Percentiles rank a stretch among this genome's conserved stretches.
These are phyloP conservation scores for Nematolebias whitei DNA, from an alignment of 2,113 vertebrate genomes.

Conservation along the genomic window DNA sequence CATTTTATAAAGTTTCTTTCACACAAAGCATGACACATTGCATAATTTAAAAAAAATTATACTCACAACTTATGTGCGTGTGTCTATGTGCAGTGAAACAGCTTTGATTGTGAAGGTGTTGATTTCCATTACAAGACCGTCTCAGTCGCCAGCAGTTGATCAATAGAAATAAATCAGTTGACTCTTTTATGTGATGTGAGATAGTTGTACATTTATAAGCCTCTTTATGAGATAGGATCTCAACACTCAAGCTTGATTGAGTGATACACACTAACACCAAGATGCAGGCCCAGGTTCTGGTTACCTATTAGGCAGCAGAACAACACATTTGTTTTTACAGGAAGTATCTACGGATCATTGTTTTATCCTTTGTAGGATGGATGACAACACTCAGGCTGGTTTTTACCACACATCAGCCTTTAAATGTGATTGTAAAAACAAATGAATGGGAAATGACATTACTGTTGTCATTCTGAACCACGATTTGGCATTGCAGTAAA, in stretches of 20 bases:
- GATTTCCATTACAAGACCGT: conserved; percentile 80
- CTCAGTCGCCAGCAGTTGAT: conserved; percentile 73
- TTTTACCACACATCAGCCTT: conserved; percentile 9
- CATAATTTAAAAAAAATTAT: conserved; percentile 65
- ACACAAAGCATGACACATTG: conserved; percentile 64
- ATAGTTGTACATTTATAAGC: conserved; percentile 83
- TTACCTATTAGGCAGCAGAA: conserved; percentile 53
- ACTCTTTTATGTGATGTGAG: conserved; percentile 78
- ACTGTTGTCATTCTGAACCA: background rate
- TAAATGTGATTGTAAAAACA: conserved; percentile 26
- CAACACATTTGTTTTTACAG: conserved; percentile 38
- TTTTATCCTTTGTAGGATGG: conserved; percentile 24
- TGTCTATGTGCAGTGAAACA: conserved; percentile 52
- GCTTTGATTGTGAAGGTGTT: conserved; percentile 68
- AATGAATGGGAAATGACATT: conserved; percentile 20
- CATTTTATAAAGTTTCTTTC: conserved; percentile 54
- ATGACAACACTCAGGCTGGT: conserved; percentile 4
- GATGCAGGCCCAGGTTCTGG: conserved; percentile 16
- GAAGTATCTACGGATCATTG: conserved; percentile 29
- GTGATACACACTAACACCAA: conserved; percentile 64
- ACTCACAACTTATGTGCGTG: conserved; percentile 53
- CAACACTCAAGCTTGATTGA: conserved; percentile 74
- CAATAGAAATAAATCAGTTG: conserved; percentile 82
- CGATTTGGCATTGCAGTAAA: background rate
- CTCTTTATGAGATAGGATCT: conserved; percentile 82